Evolutionary conservation across 2,888 invertebrate genomes (phyloP), one percentile per base, ranked within the genome.

Genomic region (Lycophotia porphyrea): DNA sequence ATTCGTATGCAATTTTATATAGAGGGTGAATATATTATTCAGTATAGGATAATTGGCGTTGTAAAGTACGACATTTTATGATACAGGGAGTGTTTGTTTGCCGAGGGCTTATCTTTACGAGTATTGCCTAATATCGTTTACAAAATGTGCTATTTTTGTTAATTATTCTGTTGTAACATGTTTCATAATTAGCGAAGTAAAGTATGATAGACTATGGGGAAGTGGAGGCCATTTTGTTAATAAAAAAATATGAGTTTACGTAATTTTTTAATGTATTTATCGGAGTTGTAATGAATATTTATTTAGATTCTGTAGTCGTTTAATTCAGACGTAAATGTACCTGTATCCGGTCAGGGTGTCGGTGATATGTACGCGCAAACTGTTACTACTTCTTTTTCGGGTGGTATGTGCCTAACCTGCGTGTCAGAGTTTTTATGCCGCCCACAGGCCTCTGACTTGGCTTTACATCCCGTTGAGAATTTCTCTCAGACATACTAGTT

Each of bases 21-120:
- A 76, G 84, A 86, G 93, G 93, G 93, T 92, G 91, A 92, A 92
- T 92, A 90, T 88, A 90, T 91, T 89, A 91, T 78, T 80, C 81
- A 79, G 88, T 87, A 80, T 88, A 87, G 88, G 85, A 85, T 91
- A 91, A 92, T 89, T 89, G 84, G 84, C 82, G 89, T 89, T 87
- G 87, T 92, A 91, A 92, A 91, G 87, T 89, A 86, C 78, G 88
- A 86, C 84, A 90, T 87, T 92, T 93, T 91, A 92, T 88, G 89
- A 87, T 85, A 88, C 76, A 76, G 84, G 88, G 90, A 79, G 89
- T 88, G 87, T 88, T 89, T 87, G 80, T 42, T 82, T 87, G 74
- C 39, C 61, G 39, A 58, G 42, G 75, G 81, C 85, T 89, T 89
- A 88, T 90, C 88, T 91, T 91, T 91, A 91, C 86, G 90, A 88